Base-by-base conservation (phyloP, 2,113 vertebrate genomes). In the Percopsis transmontana region DNA sequence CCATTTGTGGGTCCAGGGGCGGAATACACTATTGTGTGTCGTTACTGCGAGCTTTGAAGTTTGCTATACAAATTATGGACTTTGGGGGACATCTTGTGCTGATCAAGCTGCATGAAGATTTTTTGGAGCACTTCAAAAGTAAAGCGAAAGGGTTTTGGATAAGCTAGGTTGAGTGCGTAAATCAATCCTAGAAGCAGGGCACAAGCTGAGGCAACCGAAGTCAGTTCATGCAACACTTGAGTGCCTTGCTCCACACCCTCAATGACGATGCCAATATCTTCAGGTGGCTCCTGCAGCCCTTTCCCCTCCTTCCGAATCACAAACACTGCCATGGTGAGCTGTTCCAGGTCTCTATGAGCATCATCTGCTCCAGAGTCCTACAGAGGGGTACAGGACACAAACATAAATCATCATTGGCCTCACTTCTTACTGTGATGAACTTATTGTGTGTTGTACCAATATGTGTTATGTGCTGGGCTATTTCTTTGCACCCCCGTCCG, bases 201-300 rank as follows among this genome's bases (percentile, higher is more conserved):
- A 63, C 72, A 69, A 51, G 58, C 72, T 21, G 66, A 68, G 21
- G 58, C 66, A 14, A 58, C 59, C 14, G 44, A 63, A 33, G 14
- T 51, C 21, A 63, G 66, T 40, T 64, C 58, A 72, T 66, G 53
- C 62, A 65, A 41, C 24, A 72, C 45, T 20, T n/a, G n/a, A n/a
- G n/a, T n/a, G n/a, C n/a, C n/a, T n/a, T n/a, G n/a, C n/a, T 39
- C 38, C 60, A 75, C 45, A 5, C 66, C 54, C 48, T 75, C 51
- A 38, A 75, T 62, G 41, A 58, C 59, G 5, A 75, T 67, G 39
- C 57, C 64, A n/a, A 67, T 62, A 40, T 74, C 57, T 60, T 68
- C 54, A 58, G 72, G 52, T 51, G 52, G 52, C 21, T 75, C 58
- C n/a, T 51, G n/a, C 16, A 47, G 44, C 57, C 54, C 52, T 58